Percentiles rank a stretch among this genome's conserved stretches.
These are phyloP conservation scores for Myotis yumanensis DNA, from an alignment of 2,113 vertebrate species.

Conservation along the genomic window DNA sequence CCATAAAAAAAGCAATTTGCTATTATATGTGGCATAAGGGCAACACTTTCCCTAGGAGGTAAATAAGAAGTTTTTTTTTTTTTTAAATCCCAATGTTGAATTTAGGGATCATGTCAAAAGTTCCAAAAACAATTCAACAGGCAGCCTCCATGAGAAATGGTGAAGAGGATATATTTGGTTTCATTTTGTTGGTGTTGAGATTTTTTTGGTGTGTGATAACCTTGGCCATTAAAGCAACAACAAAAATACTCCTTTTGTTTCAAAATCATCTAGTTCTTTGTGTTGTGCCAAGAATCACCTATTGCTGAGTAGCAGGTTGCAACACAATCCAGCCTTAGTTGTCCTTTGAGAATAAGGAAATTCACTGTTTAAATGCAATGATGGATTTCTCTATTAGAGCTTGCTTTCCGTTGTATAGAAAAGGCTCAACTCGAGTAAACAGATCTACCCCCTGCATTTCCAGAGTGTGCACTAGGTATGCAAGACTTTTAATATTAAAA, in stretches of 20 bases:
- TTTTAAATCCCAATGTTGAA: conserved; percentile 76
- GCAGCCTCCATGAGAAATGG: conserved; percentile 58
- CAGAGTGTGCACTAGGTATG: conserved; percentile 71
- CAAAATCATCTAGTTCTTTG: conserved; percentile 69
- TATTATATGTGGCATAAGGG: conserved; percentile 90
- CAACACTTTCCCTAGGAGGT: conserved; percentile 90
- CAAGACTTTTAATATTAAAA: conserved; percentile 71
- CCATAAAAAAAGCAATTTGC: conserved; percentile 97
- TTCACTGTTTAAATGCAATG: conserved; percentile 77
- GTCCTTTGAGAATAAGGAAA: conserved; percentile 79
- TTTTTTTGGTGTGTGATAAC: conserved; percentile 42
- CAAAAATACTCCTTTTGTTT: conserved; percentile 67
- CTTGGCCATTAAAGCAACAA: conserved; percentile 63
- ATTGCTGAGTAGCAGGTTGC: conserved; percentile 73
- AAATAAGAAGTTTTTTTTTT: conserved; percentile 85
- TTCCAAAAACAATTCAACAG: conserved; percentile 76
- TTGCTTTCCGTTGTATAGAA: conserved; percentile 65
- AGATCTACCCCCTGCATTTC: conserved; percentile 68
- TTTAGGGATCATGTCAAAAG: conserved; percentile 88
- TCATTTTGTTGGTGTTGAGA: conserved; percentile 58
- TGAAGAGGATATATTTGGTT: conserved; percentile 21
- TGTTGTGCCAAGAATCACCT: conserved; percentile 71
- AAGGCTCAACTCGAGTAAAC: conserved; percentile 59
- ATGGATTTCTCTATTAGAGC: conserved; percentile 78
- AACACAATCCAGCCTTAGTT: conserved; percentile 76